Evolutionary conservation across 2,888 invertebrate species (phyloP).

Genomic region (Epiperipatus broadwayi): DNA sequence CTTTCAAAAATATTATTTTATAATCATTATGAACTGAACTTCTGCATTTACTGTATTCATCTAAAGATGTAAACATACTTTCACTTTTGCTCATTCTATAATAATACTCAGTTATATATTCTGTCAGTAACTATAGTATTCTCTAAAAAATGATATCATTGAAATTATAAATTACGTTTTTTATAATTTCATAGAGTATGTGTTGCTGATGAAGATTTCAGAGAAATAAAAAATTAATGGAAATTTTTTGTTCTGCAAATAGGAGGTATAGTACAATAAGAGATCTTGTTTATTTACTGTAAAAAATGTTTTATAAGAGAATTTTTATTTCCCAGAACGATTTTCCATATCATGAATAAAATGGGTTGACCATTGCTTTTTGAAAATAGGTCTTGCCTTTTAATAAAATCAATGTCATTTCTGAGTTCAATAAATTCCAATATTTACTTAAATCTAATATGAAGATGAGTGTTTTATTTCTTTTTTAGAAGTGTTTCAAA

Average conservation of each 20-base stretch:
- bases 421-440: no score
- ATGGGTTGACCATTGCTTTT: no score
- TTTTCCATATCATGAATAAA: no score
- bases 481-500: no score
- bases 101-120: constrained; percentile 26
- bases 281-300: no score
- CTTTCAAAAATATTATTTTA: constrained; percentile 32
- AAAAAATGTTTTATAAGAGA: no score
- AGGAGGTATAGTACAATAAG: no score
- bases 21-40: constrained; percentile 29
- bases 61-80: constrained; percentile 27
- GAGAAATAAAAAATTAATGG: constrained; percentile 30
- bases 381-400: no score
- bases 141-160: constrained; percentile 32
- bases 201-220: constrained; percentile 30
- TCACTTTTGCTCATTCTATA: constrained; percentile 35
- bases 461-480: no score
- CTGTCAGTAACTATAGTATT: constrained; percentile 32
- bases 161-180: constrained; percentile 22
- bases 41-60: constrained; percentile 27
- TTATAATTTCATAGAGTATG: constrained; percentile 32
- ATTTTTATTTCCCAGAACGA: no score
- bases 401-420: no score
- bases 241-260: constrained; percentile 25
- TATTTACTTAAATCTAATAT: no score